Evolutionary conservation across 1,140 invertebrate species (phyloP).

Genomic region (Araneus ventricosus): DNA sequence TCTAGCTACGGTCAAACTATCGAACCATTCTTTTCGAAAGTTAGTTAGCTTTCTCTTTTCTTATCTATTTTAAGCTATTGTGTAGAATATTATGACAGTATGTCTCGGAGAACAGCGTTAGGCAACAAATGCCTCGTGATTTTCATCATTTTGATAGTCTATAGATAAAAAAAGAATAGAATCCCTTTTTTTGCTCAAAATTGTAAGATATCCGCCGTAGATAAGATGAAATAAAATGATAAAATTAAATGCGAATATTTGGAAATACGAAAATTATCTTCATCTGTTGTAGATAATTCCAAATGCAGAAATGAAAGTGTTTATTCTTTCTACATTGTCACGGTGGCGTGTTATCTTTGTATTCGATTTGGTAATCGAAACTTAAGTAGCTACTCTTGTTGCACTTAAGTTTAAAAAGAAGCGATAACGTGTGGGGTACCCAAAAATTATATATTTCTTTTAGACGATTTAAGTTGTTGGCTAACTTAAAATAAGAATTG

Average conservation of each 20-base stretch:
- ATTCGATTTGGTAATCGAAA: neutral
- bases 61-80: neutral
- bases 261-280: neutral
- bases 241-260: neutral
- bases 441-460: neutral
- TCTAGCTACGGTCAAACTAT: no score
- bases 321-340: neutral
- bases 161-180: neutral
- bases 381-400: neutral
- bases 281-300: neutral
- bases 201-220: neutral
- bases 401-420: neutral
- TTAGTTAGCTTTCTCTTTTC: neutral
- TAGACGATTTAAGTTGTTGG: neutral
- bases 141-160: neutral
- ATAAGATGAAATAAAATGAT: neutral
- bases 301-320: conserved; percentile 5
- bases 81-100: neutral
- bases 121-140: neutral
- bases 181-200: neutral
- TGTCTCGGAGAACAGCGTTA: neutral
- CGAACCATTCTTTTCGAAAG: no score
- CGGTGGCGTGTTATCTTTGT: neutral
- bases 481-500: neutral
- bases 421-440: neutral